Evolutionary conservation across 2,113 vertebrate genomes (phyloP), one percentile per base, ranked within the genome.

Genomic region (Madoqua kirkii): DNA sequence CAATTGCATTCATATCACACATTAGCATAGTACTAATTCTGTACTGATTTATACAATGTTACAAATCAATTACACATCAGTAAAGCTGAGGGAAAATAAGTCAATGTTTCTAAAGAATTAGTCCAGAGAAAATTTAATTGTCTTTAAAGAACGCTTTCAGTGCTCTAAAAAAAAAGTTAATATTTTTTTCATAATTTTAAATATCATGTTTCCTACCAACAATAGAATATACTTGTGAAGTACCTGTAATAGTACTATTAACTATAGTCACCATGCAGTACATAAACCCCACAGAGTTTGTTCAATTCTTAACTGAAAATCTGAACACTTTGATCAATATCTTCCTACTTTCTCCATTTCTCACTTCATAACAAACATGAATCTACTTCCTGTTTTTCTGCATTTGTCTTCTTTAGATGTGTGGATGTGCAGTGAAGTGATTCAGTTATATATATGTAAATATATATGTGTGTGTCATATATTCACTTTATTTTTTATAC

Each of bases 101-200:
- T 79, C 57, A 57, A 87, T 87, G 50, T 96, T 96, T 93, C 92
- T 97, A 93, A 95, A 96, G 95, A 89, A 78, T 94, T 45, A 96
- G 62, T 19, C 48, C 40, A 83, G 62, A 64, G 55, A 84, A 94
- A 67, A 91, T 93, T 14, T 79, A 89, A 93, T 43, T 36, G 57
- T 67, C 57, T 59, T 45, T 59, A 60, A 81, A 95, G 59, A 81
- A 96, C 93, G 54, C 7, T 50, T 45, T 25, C 29, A 55, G 62
- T 64, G n/a, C 17, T 76, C 2, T 52, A 64, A 85, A 52, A 31
- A 45, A 55, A 19, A 11, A 29, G 3, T 64, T 10, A 57, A 27
- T 67, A 84, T 89, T 91, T 89, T 89, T 31, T 29, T 85, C 5
- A 59, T 59, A 4, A 60, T 43, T 76, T 55, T 50, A 2, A 50